Conservation (phyloP, 2,797 vertebrate genomes). For the Enteromius unitaeniatus region DNA sequence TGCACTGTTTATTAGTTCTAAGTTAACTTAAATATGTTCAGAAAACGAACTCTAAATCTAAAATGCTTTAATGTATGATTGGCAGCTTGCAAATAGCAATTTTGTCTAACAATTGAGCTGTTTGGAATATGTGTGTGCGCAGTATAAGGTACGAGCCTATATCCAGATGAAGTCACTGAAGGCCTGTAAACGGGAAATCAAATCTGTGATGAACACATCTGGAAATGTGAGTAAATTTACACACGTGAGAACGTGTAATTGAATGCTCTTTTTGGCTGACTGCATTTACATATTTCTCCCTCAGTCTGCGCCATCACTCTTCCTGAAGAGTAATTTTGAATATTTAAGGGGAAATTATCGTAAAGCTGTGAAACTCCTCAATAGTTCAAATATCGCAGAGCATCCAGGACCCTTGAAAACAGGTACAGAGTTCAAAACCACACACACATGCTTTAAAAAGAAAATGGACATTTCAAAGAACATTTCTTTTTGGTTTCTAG, state of each 20-base stretch:
- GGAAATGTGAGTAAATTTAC: conserved; percentile 89
- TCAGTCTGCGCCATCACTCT: conserved; percentile 94
- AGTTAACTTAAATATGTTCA: not conserved
- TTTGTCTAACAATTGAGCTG: not conserved
- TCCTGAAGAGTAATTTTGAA: conserved; percentile 99
- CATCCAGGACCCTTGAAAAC: conserved; percentile 97
- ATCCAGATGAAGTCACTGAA: conserved; percentile 99
- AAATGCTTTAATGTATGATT: not conserved
- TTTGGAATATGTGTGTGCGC: conserved; percentile 43
- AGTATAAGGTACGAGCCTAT: conserved; percentile 98
- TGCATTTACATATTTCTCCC: conserved; percentile 47
- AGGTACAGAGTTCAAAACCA: conserved; percentile 74
- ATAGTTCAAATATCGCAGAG: conserved; percentile 96
- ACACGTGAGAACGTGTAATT: not conserved
- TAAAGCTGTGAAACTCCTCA: conserved; percentile 96
- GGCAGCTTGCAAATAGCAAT: not conserved
- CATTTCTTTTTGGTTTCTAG: not conserved
- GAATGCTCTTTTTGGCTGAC: not conserved
- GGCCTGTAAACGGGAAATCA: conserved; percentile 98
- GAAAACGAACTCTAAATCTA: not conserved
- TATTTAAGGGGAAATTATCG: conserved; percentile 98
- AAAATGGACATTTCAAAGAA: too few relatives aligned
- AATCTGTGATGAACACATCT: conserved; percentile 98
- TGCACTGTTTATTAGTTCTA: not conserved
- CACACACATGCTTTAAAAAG: not conserved